Evolutionary conservation across 2,888 invertebrate species (phyloP), one percentile per base, ranked within the genome.

Genomic region (Gari tellinella): DNA sequence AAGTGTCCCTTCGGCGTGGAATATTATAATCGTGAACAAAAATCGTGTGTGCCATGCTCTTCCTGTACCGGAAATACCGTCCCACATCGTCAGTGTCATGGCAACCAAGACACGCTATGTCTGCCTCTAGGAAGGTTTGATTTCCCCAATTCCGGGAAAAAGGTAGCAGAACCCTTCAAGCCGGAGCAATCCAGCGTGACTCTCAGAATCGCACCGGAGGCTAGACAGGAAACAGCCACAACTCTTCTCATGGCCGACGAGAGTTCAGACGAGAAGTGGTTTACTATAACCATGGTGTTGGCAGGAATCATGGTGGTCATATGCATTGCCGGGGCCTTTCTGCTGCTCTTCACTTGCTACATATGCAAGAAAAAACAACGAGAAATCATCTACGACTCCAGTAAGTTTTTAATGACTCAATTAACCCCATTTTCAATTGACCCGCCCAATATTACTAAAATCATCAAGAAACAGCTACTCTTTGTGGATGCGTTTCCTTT

Each of bases 241-340:
- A 64, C 72, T 3, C 40, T 64, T 25, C 37, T 61, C 15, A 10
- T 60, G 17, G 46, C 67, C 25, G 60, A 60, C 31, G 31, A 31
- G 31, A 31, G 10, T 0, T 25, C 21, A 14, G 77, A 62, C 14
- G 73, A 70, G 37, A 65, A 65, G 25, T 78, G 77, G 77, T 78
- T 73, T 40, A 66, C 69, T 1, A 66, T 78, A n/a, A 78, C 77
- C 26, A 73, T 78, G 66, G 77, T 78, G 15, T 40, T 78, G 31
- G 65, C 69, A 8, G 72, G 69, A 1, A 60, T 78, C 26, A 60
- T 78, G 25, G 77, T 72, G 2, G 19, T 78, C 51, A 62, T 69
- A 17, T 69, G 65, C 37, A 55, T 72, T 25, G 51, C 48, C 14
- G 66, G 72, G 1, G 51, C 73, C 2, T 37, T 73, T 12, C 46